phyloP scores from a whole-genome alignment of 2,888 invertebrate genomes.

The Agrilus mali region DNA sequence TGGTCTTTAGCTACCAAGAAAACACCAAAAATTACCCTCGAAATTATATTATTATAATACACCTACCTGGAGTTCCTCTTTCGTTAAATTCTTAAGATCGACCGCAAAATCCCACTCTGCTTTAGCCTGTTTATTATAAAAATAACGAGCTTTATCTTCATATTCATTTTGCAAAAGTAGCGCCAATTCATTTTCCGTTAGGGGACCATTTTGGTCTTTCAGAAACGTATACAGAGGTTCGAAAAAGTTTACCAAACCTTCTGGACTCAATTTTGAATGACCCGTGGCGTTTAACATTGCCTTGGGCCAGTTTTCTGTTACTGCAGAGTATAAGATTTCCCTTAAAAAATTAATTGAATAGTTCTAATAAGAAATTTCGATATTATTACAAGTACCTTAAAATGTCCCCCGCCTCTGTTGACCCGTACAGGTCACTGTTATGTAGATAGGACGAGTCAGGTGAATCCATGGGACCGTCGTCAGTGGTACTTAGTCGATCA shows the following conservation, averaged over 20 bases:
- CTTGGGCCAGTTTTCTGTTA: slow-evolving; percentile 41
- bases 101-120: slow-evolving; percentile 2
- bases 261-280: slow-evolving; percentile 38
- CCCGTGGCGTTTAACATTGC: slow-evolving; percentile 46
- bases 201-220: slow-evolving; percentile 31
- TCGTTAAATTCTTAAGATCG: slow-evolving; percentile 1
- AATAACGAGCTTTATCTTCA: neutral
- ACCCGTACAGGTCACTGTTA: slow-evolving; percentile 22
- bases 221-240: slow-evolving; percentile 42
- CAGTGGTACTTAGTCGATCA: slow-evolving; percentile 49
- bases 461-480: slow-evolving; percentile 41
- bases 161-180: slow-evolving; percentile 1
- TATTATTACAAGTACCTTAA: slow-evolving; percentile 37
- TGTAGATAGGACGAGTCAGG: slow-evolving; percentile 13
- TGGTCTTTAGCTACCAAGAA: neutral
- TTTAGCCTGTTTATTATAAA: neutral
- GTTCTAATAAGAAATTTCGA: neutral
- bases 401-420: slow-evolving; percentile 28
- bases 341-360: slow-evolving; percentile 27
- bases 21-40: neutral
- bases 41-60: too few species aligned
- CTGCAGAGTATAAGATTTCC: slow-evolving; percentile 35
- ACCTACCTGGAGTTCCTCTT: neutral
- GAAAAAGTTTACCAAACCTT: slow-evolving; percentile 44
- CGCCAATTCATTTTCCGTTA: slow-evolving; percentile 4